A percentile compares a stretch with the other conserved stretches of the same genome.
Evolutionary conservation across 2,888 invertebrate species (phyloP).

Genomic region (Nymphalis urticae): DNA sequence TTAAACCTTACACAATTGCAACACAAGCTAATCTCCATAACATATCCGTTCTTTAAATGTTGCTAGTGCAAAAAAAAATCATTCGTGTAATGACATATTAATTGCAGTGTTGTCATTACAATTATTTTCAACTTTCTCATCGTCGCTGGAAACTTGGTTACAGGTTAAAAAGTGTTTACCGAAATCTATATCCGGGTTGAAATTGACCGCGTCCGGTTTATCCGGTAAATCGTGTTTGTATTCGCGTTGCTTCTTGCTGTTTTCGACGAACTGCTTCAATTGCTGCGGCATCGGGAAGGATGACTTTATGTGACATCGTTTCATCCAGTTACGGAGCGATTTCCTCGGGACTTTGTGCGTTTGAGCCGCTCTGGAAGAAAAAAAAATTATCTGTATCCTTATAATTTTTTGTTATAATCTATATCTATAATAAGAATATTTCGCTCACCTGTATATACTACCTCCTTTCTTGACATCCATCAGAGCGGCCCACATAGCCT

Average conservation of each 20-base stretch:
- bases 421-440: not conserved
- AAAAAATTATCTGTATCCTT: not conserved
- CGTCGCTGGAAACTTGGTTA: conserved; percentile 61
- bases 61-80: conserved; percentile 7
- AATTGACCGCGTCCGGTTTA: conserved; percentile 5
- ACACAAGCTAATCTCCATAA: no score
- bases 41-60: not conserved
- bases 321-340: conserved; percentile 84
- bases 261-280: conserved; percentile 80
- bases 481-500: conserved; percentile 81
- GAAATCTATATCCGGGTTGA: conserved; percentile 63
- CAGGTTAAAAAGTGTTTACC: conserved; percentile 70
- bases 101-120: conserved; percentile 54
- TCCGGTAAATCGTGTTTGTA: conserved; percentile 47
- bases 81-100: conserved; percentile 69
- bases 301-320: conserved; percentile 82
- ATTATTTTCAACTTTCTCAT: conserved; percentile 49
- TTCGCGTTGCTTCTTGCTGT: conserved; percentile 76
- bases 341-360: conserved; percentile 83
- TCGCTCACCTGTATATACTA: conserved; percentile 80
- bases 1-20: not conserved
- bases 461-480: conserved; percentile 83
- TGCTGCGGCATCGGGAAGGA: conserved; percentile 83
- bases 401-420: no score
- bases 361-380: conserved; percentile 76